Base-by-base conservation (phyloP, 2,888 invertebrate species). In the Dromius quadrimaculatus region DNA sequence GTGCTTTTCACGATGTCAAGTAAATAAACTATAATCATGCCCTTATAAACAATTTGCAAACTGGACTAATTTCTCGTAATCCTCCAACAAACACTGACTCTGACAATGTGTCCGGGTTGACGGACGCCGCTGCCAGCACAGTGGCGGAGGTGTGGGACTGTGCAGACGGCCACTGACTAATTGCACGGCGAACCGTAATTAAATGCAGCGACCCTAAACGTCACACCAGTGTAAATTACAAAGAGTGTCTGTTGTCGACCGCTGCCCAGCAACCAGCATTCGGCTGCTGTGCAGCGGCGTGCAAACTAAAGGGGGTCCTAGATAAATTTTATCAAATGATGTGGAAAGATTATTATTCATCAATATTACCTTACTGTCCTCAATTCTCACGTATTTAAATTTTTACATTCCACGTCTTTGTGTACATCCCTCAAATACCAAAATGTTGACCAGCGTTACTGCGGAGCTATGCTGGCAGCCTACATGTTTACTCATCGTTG, bases 151-250 rank as follows among this genome's bases (percentile, higher is more conserved):
- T 8, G 23, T 11, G 47, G 34, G 36, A 19, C 28, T 38, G 38
- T 19, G 61, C 36, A 65, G 45, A 65, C 50, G 65, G 36, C 32
- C 50, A 50, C 36, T 65, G 65, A 65, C 65, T 65, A 65, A 65
- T 65, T 65, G 65, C 65, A 65, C 65, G 65, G 65, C 65, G 47
- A 20, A 36, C 34, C 65, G 65, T 65, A 65, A 65, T 65, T 65
- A 65, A 65, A 65, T 65, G 65, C 65, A 65, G 47, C 65, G 65
- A 47, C 65, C 65, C 65, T 65, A 65, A 65, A 65, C 65, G 65
- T 65, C 65, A 54, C 50, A 65, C 65, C 50, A 50, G 65, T 50
- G 50, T 50, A 65, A 65, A 65, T 65, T 65, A 65, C 65, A 65
- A 65, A 65, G 65, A 65, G 65, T 65, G 47, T 36, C 47, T 43